Evolutionary conservation across 2,797 vertebrate species (phyloP).

Genomic region (Aulostomus chinensis): DNA sequence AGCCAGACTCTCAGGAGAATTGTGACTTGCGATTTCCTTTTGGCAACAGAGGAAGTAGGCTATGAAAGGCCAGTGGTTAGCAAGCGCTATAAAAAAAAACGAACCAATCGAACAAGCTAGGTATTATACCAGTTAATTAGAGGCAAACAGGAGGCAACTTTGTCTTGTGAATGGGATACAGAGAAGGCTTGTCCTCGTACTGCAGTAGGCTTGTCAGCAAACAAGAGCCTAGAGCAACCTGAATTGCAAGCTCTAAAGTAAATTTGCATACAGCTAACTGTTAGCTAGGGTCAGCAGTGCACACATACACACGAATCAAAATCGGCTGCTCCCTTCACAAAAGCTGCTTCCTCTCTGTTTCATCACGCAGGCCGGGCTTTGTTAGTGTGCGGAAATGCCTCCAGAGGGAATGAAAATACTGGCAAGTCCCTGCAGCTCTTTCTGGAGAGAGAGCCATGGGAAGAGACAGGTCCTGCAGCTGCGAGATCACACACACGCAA

Average conservation of each 20-base stretch:
- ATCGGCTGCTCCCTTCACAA: constrained; percentile 70
- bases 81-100: constrained; percentile 58
- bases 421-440: constrained; percentile 82
- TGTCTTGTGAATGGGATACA: constrained; percentile 54
- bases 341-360: constrained; percentile 81
- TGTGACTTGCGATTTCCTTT: constrained; percentile 63
- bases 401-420: constrained; percentile 85
- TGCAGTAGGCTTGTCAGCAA: constrained; percentile 56
- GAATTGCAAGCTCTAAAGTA: constrained; percentile 69
- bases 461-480: constrained; percentile 63
- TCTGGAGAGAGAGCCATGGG: constrained; percentile 42
- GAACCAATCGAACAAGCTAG: constrained; percentile 55
- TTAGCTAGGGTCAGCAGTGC: constrained; percentile 59
- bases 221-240: constrained; percentile 68
- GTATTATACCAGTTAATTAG: constrained; percentile 68
- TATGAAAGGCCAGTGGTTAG: constrained; percentile 62
- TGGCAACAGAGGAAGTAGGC: constrained; percentile 63
- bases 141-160: constrained; percentile 59
- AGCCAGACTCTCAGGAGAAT: constrained; percentile 50
- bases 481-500: constrained; percentile 52
- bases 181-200: constrained; percentile 52
- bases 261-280: constrained; percentile 73
- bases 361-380: constrained; percentile 78
- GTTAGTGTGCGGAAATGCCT: constrained; percentile 85
- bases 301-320: constrained; percentile 13